phyloP scores from a whole-genome alignment of 2,888 invertebrate species.

The Ophion ellenae region DNA sequence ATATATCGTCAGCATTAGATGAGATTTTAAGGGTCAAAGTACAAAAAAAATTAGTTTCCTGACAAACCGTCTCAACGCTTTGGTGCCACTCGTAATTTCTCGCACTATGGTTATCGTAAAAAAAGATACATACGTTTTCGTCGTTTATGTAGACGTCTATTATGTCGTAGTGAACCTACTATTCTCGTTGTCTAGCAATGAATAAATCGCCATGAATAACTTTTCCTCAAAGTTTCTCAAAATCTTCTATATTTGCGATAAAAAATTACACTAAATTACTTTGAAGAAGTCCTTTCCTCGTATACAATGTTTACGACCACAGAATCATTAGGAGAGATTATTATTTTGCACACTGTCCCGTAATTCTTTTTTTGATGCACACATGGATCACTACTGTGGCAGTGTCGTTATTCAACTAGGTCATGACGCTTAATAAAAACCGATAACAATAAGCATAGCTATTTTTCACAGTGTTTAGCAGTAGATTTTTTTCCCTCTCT shows the following conservation, averaged over 20 bases:
- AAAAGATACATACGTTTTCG: slow-evolving; percentile 28
- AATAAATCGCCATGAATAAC: too few species aligned
- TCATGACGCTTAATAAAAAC: slow-evolving; percentile 72
- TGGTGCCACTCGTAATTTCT: background rate
- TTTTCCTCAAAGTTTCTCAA: background rate
- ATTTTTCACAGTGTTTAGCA: slow-evolving; percentile 61
- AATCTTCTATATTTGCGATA: too few species aligned
- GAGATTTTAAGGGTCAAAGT: background rate
- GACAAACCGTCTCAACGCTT: slow-evolving; percentile 39
- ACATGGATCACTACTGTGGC: background rate
- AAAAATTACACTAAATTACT: background rate
- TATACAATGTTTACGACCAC: too few species aligned
- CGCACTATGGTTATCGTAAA: background rate
- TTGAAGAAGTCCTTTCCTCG: background rate
- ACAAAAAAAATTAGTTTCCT: background rate
- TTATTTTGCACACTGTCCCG: too few species aligned
- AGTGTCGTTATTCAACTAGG: slow-evolving; percentile 62
- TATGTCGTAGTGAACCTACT: too few species aligned
- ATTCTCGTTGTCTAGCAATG: background rate
- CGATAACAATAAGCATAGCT: slow-evolving; percentile 62
- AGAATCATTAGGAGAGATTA: background rate
- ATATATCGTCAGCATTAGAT: background rate
- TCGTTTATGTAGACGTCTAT: background rate
- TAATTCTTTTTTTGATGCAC: background rate
- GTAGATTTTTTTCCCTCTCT: slow-evolving; percentile 28